Base-by-base conservation (phyloP, 2,888 invertebrate genomes). In the Taphrorychus bicolor region DNA sequence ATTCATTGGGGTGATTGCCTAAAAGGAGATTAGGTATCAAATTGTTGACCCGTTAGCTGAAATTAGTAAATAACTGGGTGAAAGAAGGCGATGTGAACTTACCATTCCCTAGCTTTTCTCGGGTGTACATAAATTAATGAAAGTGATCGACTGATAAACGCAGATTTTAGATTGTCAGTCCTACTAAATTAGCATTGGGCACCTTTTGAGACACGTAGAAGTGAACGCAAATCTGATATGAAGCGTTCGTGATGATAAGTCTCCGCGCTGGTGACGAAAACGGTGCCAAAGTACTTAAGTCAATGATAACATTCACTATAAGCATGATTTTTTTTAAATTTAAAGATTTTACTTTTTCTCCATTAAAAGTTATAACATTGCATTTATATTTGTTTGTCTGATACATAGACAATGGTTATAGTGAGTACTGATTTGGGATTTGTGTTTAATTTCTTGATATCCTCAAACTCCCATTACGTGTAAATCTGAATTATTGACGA, bases 1-100 rank as follows among this genome's bases (percentile, higher is more conserved):
- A 72, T 45, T 73, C 74, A 70, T 73, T 71, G 40, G 61, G 16
- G 14, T 22, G 56, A 24, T 24, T 42, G 19, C 66, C 66, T 66
- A 53, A 2, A 59, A 52, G 21, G 9, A 59, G 45, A 41, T 18
- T 19, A 14, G 11, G n/a, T 48, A 9, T 7, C 9, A 48, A 7
- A 16, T 48, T 19, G 2, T 2, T 9, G n/a, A 16, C 16, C 16
- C 2, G 5, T 48, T 48, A n/a, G n/a, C n/a, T n/a, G n/a, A n/a
- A n/a, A n/a, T n/a, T n/a, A n/a, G n/a, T n/a, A n/a, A n/a, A n/a
- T n/a, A n/a, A n/a, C n/a, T n/a, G n/a, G n/a, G n/a, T n/a, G n/a
- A n/a, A n/a, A n/a, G 11, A 19, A n/a, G 48, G 17, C 16, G 19
- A 2, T n/a, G n/a, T 3, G 16, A n/a, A 19, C 48, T 48, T 48